Base-by-base conservation (phyloP, 1,140 invertebrate genomes). In the Drosophila albomicans region DNA sequence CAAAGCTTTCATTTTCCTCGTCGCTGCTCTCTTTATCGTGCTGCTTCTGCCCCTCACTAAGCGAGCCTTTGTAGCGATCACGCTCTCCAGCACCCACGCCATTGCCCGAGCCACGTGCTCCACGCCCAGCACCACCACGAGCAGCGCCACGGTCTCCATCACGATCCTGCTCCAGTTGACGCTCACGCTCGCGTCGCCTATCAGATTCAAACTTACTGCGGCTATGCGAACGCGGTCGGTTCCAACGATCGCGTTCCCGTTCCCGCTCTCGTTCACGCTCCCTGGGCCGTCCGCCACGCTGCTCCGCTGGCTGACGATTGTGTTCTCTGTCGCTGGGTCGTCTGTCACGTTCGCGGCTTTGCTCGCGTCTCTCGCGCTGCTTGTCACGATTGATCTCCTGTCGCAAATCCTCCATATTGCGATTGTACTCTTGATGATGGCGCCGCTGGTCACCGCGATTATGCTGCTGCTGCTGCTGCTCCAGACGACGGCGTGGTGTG, bases 41-140 rank as follows among this genome's bases (percentile, higher is more conserved):
- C 16, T 94, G 92, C 67, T 95, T 95, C 57, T 96, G 93, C 11
- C 96, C 97, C 93, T 98, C 97, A 62, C 96, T 97, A n/a, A 97
- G 92, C 49, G 97, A 97, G 78, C 96, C 96, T 43, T 92, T 92
- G 58, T 90, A 93, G 3, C 92, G 92, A 82, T 93, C 82, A 49
- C 93, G 79, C 45, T 92, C 91, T 67, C 56, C 59, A 28, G 45
- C 59, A 66, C 78, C 58, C 46, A 69, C 46, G 78, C 91, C 75
- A 78, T 93, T 79, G 81, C 91, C 72, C 3, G 65, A 64, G 64
- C 72, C 75, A 38, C 92, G 81, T 3, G 91, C 79, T 1, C 64
- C 82, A 13, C 88, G 85, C 35, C 93, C 93, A 48, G 90, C 88
- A n/a, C 59, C 46, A 16, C 2, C n/a, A 69, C 86, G 71, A 30